phyloP scores from a whole-genome alignment of 2,113 vertebrate species.

The Sturnira hondurensis region DNA sequence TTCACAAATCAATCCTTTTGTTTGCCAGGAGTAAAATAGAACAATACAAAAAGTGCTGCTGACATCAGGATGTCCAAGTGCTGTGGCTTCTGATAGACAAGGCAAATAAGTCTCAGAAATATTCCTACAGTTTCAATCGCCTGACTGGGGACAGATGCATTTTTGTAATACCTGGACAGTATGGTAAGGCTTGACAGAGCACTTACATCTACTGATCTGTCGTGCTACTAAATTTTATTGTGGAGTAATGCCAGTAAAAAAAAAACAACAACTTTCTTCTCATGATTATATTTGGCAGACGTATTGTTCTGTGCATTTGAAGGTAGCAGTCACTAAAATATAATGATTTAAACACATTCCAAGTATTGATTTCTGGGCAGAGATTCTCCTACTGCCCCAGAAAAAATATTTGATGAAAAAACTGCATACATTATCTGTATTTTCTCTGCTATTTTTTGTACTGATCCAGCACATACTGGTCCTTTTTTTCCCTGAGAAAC shows the following conservation, averaged over 20 bases:
- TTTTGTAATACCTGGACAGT: conserved; percentile 11
- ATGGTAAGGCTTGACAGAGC: conserved; percentile 21
- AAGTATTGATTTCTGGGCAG: conserved; percentile 63
- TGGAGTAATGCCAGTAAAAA: neutral
- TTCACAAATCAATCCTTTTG: neutral
- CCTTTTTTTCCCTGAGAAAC: neutral
- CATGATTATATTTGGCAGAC: conserved; percentile 45
- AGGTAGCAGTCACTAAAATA: conserved; percentile 60
- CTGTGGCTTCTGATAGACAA: neutral
- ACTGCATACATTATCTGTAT: neutral
- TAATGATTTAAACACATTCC: conserved; percentile 42
- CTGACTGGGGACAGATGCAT: neutral
- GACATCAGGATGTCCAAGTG: neutral
- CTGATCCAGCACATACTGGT: neutral
- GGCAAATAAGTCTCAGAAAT: neutral
- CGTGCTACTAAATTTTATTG: conserved; percentile 39
- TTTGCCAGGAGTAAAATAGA: neutral
- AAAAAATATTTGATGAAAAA: neutral
- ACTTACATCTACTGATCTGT: conserved; percentile 17
- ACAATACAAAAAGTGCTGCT: neutral
- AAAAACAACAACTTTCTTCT: neutral
- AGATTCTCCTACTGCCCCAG: neutral
- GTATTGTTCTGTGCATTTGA: conserved; percentile 49
- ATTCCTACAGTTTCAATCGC: neutral
- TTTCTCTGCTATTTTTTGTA: neutral